Conservation (phyloP, 53 echinoderm and acorn worm genomes). For the Paelopatides confundens region DNA sequence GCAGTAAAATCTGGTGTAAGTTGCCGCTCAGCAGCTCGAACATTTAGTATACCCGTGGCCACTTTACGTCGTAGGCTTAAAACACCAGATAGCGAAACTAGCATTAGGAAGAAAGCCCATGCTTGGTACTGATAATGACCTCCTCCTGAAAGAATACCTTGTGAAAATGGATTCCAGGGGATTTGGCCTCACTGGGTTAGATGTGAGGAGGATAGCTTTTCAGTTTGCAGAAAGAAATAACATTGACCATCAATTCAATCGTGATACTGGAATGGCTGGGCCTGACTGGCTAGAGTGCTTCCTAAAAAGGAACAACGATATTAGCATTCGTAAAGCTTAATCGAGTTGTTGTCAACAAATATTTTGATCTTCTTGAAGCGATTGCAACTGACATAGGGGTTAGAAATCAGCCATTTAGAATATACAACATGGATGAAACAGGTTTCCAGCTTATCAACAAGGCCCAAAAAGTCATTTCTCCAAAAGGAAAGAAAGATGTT, state of each 20-base stretch:
- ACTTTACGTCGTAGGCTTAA: constrained; percentile 25
- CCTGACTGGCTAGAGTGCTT: constrained; percentile 11
- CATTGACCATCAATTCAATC: not conserved
- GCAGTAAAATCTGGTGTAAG: constrained; percentile 20
- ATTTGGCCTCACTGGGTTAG: constrained; percentile 12
- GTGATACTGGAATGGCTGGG: constrained; percentile 31
- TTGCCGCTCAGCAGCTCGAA: constrained; percentile 26
- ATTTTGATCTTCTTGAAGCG: constrained; percentile 24
- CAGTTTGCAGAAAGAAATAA: constrained; percentile 15
- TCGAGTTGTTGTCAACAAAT: not conserved
- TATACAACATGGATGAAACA: constrained; percentile 22
- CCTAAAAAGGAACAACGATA: constrained; percentile 13
- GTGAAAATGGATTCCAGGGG: constrained; percentile 38
- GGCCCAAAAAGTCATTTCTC: constrained; percentile 16
- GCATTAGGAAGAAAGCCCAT: not conserved
- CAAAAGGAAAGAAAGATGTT: constrained; percentile 7
- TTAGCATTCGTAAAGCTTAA: constrained; percentile 31
- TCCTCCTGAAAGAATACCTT: constrained; percentile 19
- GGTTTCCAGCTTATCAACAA: not conserved
- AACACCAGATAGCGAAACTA: no score
- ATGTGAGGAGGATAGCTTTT: constrained; percentile 29
- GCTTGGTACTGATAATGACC: constrained; percentile 36
- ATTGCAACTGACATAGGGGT: not conserved
- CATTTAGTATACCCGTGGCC: constrained; percentile 5
- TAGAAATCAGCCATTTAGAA: not conserved